Conservation (phyloP, 2,888 invertebrate genomes). For the Aphodius sticticus region DNA sequence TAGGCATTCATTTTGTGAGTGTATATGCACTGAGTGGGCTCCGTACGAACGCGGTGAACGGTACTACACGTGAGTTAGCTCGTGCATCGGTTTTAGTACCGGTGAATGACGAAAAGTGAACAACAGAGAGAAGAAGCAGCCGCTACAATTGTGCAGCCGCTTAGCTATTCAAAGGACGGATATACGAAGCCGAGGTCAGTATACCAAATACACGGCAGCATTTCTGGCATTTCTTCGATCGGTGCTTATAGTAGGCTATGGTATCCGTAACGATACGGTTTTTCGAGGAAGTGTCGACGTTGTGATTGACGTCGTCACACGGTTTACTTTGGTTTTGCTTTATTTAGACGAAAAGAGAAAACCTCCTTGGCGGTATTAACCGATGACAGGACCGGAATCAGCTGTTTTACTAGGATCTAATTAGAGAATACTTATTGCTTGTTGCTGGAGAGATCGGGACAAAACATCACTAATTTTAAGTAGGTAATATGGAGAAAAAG, state of each 20-base stretch:
- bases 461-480: too few relatives aligned
- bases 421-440: neutral
- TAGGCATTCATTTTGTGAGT: slow-evolving; percentile 27
- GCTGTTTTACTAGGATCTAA: neutral
- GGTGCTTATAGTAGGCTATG: neutral
- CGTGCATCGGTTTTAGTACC: neutral
- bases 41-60: slow-evolving; percentile 25
- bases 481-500: too few relatives aligned
- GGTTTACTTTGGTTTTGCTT: slow-evolving; percentile 4
- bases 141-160: neutral
- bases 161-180: slow-evolving; percentile 13
- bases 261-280: neutral
- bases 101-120: slow-evolving; percentile 26
- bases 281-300: neutral
- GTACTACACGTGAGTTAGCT: slow-evolving; percentile 5
- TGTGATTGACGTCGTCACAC: neutral
- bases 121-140: slow-evolving; percentile 9
- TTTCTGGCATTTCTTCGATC: neutral
- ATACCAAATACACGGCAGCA: slow-evolving; percentile 7
- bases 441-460: too few relatives aligned
- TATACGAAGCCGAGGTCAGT: slow-evolving; percentile 21
- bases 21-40: slow-evolving; percentile 11
- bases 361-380: neutral
- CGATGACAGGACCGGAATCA: neutral
- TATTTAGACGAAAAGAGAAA: slow-evolving; percentile 4